These are phyloP conservation scores for Sturnus vulgaris DNA, from an alignment of 2,113 vertebrate species.

Conservation along the genomic window DNA sequence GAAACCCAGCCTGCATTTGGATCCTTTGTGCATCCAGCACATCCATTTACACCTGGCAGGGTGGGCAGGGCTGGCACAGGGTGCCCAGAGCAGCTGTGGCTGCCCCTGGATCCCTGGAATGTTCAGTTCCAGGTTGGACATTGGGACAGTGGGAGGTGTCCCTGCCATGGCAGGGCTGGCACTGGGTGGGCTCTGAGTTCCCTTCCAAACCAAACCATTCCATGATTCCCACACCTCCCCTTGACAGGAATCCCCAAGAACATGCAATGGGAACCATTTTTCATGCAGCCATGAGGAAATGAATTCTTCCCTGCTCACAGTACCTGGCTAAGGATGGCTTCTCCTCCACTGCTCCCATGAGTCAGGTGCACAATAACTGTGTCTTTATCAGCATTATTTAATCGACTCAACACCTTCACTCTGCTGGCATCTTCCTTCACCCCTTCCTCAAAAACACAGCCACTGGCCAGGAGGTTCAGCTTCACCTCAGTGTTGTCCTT, in stretches of 20 bases:
- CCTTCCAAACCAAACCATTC: neutral
- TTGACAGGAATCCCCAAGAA: neutral
- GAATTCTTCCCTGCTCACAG: neutral
- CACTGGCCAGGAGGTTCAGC: slow-evolving; percentile 76
- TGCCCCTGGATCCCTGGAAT: neutral
- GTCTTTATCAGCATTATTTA: slow-evolving; percentile 71
- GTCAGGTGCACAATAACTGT: slow-evolving; percentile 78
- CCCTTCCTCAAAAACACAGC: slow-evolving; percentile 67
- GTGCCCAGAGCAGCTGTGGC: neutral
- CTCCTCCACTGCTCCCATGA: slow-evolving; percentile 75
- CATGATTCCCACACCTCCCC: neutral
- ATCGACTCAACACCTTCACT: slow-evolving; percentile 74
- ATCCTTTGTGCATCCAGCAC: neutral
- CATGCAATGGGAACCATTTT: neutral
- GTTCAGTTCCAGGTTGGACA: neutral
- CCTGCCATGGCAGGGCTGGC: neutral
- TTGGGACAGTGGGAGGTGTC: neutral
- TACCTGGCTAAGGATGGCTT: slow-evolving; percentile 93
- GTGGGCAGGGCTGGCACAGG: neutral
- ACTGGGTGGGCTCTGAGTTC: accelerated
- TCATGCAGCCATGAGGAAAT: neutral
- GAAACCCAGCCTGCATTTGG: neutral
- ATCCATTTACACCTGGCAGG: neutral
- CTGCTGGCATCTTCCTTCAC: neutral
- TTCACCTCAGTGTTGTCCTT: slow-evolving; percentile 68